phyloP scores from a whole-genome alignment of 2,113 vertebrate genomes.

The Podilymbus podiceps region DNA sequence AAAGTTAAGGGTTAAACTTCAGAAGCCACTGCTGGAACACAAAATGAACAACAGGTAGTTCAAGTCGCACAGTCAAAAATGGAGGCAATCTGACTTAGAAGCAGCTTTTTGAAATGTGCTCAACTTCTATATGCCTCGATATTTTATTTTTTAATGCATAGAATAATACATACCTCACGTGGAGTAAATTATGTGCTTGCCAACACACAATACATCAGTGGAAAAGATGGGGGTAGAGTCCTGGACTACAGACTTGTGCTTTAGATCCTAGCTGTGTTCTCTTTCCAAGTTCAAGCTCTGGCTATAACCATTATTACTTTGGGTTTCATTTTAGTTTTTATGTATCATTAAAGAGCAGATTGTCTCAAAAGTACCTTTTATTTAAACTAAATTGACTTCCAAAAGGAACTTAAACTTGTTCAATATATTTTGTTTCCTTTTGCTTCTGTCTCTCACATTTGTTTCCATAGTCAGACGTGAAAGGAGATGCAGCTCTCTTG shows the following conservation, averaged over 20 bases:
- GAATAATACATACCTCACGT: not conserved
- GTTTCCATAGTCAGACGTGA: not conserved
- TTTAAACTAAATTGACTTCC: not conserved
- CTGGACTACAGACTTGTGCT: not conserved
- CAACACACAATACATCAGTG: not conserved
- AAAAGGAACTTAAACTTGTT: not conserved
- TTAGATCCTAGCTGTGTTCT: not conserved
- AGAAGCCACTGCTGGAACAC: not conserved
- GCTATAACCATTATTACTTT: not conserved
- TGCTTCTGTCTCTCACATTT: not conserved
- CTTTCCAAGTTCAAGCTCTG: not conserved
- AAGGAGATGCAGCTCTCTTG: not conserved
- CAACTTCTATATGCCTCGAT: not conserved
- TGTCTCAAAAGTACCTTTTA: not conserved
- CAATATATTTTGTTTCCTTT: not conserved
- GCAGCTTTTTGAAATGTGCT: not conserved
- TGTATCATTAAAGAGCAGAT: not conserved
- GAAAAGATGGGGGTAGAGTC: not conserved
- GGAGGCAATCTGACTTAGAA: not conserved
- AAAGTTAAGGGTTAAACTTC: not conserved
- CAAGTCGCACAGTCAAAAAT: not conserved
- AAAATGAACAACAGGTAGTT: not conserved
- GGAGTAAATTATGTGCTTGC: constrained; percentile 22
- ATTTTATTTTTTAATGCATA: not conserved
- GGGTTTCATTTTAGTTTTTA: not conserved